Conservation (phyloP, 2,888 invertebrate species). For the Sinodicranocentrus sp. region DNA sequence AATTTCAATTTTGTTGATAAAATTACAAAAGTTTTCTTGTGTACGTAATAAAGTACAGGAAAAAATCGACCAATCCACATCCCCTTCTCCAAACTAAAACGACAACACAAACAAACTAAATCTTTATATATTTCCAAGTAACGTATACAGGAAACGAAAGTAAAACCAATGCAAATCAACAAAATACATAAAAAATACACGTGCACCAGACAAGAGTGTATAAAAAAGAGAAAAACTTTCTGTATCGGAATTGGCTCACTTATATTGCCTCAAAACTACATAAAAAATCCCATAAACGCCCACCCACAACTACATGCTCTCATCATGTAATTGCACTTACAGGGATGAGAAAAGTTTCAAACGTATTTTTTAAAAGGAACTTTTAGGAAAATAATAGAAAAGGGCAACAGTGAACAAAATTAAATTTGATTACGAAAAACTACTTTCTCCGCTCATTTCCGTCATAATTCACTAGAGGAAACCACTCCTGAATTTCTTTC, state of each 20-base stretch:
- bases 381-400: no score
- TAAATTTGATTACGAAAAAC: conserved; percentile 37
- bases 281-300: no score
- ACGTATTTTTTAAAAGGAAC: no score
- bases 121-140: no score
- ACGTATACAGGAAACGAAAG: conserved; percentile 5
- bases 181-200: conserved; percentile 13
- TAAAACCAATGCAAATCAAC: background rate
- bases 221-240: conserved; percentile 14
- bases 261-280: conserved; percentile 20
- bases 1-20: conserved; percentile 24
- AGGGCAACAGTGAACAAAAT: conserved; percentile 19
- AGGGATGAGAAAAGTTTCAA: background rate
- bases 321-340: no score
- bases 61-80: conserved; percentile 33
- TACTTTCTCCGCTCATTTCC: background rate
- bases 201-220: conserved; percentile 42
- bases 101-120: conserved; percentile 14
- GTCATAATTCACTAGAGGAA: no score
- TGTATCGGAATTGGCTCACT: conserved; percentile 26
- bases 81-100: conserved; percentile 30
- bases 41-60: background rate
- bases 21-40: background rate
- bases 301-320: no score
- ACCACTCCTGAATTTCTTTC: conserved; percentile 3